These are phyloP conservation scores for Thysanoteuthis rhombus DNA, from an alignment of 2,888 invertebrate genomes.

Conservation along the genomic window DNA sequence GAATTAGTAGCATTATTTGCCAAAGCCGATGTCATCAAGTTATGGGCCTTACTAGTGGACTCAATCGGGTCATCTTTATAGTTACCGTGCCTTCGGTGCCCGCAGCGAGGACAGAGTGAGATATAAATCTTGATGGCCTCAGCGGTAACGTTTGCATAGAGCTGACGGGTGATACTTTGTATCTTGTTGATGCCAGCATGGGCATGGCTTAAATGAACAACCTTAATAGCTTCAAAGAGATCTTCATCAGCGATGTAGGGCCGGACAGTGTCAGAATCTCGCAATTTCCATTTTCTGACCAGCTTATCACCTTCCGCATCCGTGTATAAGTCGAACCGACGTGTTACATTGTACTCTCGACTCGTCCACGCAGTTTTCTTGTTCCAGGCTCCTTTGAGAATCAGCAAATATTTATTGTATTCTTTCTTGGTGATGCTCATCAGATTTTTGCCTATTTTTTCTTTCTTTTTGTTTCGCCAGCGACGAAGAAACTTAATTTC, in stretches of 20 bases:
- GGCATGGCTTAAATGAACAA: neutral
- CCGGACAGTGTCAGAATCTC: neutral
- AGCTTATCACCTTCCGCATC: neutral
- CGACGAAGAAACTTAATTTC: neutral
- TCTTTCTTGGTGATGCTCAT: slow-evolving; percentile 13
- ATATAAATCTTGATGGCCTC: slow-evolving; percentile 24
- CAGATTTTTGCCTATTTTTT: neutral
- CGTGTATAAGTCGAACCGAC: neutral
- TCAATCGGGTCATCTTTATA: neutral
- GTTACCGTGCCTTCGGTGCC: neutral
- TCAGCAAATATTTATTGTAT: neutral
- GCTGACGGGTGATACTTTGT: slow-evolving; percentile 1
- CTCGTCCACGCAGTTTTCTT: slow-evolving; percentile 21
- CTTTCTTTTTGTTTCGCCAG: neutral
- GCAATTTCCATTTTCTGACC: neutral
- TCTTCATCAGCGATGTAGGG: neutral
- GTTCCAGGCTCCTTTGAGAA: slow-evolving; percentile 15
- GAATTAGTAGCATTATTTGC: neutral
- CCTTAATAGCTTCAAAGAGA: neutral
- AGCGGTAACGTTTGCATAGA: neutral
- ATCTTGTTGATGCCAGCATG: slow-evolving; percentile 24
- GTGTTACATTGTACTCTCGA: neutral
- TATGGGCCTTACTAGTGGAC: neutral
- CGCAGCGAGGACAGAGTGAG: neutral
- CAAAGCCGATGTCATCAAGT: neutral